Conservation (phyloP, 1,140 invertebrate genomes). For the Kradibia gibbosae region DNA sequence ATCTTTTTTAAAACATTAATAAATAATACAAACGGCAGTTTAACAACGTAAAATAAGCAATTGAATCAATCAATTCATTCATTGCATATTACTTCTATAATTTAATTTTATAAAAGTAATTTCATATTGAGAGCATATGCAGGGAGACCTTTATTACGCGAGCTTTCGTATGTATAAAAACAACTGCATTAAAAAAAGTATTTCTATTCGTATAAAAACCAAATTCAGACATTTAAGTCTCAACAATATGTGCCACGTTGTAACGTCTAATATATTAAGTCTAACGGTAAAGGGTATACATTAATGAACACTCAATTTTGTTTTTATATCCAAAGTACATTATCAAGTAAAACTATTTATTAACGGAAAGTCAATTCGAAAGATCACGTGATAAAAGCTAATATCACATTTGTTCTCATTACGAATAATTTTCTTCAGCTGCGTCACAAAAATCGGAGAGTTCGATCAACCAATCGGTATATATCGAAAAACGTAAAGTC, state of each 20-base stretch:
- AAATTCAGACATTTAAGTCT: neutral
- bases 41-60: neutral
- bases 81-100: neutral
- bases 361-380: neutral
- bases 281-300: neutral
- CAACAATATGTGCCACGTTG: no score
- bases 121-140: neutral
- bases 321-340: neutral
- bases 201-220: neutral
- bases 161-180: neutral
- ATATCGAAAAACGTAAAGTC: neutral
- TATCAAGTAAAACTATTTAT: neutral
- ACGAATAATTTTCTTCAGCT: neutral
- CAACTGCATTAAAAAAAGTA: neutral
- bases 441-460: conserved; percentile 10
- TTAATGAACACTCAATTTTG: neutral
- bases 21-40: neutral
- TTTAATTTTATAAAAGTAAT: neutral
- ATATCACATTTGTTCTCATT: neutral
- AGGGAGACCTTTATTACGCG: neutral
- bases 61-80: neutral
- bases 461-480: neutral
- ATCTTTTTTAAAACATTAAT: neutral
- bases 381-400: neutral
- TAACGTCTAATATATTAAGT: neutral